phyloP scores from a whole-genome alignment of 2,797 vertebrate species.

The Pachyuromys duprasi region DNA sequence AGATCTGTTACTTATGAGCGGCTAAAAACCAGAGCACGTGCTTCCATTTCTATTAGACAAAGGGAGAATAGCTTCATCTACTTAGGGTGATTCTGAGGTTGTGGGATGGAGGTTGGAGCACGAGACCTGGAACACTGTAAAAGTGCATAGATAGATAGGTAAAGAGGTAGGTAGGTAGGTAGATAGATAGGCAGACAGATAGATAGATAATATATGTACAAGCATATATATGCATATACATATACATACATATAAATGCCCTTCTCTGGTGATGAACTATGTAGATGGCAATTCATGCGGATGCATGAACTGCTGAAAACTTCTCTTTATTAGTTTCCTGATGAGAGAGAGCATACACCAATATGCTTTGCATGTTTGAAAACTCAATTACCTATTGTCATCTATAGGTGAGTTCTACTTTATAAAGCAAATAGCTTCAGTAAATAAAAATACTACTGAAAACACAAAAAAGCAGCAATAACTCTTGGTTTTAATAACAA shows the following conservation, averaged over 20 bases:
- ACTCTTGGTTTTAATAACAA: conserved; percentile 18
- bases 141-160: neutral
- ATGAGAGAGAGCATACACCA: neutral
- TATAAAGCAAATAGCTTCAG: conserved; percentile 44
- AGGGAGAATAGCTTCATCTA: neutral
- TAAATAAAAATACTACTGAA: conserved; percentile 31
- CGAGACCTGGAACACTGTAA: too few species aligned
- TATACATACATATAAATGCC: neutral
- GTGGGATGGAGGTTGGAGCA: neutral
- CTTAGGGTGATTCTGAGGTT: neutral
- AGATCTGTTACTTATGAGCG: neutral
- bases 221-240: neutral
- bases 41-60: neutral
- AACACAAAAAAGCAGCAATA: neutral
- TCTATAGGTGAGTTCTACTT: conserved; percentile 42
- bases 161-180: too few species aligned
- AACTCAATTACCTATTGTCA: conserved; percentile 49
- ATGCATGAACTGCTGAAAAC: conserved; percentile 18
- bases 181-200: too few species aligned
- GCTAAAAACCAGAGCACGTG: neutral
- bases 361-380: conserved; percentile 1
- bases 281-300: neutral
- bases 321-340: conserved; percentile 26
- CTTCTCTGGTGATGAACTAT: neutral
- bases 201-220: neutral